Evolutionary conservation across 92 coral and sea anemone species (phyloP).

Genomic region (Pocillopora grandis): DNA sequence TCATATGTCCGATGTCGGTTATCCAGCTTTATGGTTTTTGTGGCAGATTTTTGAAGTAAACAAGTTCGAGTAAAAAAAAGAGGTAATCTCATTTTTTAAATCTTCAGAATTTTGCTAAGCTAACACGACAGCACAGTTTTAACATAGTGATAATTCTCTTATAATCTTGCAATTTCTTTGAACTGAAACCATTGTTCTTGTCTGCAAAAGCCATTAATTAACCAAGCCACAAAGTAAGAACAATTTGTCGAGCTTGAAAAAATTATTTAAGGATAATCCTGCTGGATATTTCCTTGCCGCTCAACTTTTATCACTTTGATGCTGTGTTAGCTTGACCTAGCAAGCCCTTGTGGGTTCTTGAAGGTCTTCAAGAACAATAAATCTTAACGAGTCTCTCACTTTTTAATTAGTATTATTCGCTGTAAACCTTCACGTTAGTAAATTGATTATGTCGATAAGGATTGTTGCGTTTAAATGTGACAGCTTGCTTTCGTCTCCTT

Average conservation of each 20-base stretch:
- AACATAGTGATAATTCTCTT: not conserved
- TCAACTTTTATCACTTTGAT: not conserved
- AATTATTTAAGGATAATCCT: not conserved
- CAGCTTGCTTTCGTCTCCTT: not conserved
- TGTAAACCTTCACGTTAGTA: not conserved
- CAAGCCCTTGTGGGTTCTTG: not conserved
- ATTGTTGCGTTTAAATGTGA: not conserved
- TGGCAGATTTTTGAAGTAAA: too few species aligned
- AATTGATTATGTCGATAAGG: not conserved
- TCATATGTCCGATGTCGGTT: too few species aligned
- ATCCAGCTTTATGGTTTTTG: too few species aligned
- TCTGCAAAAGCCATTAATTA: not conserved
- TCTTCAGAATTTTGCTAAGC: not conserved
- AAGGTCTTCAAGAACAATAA: not conserved
- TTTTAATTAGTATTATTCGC: not conserved
- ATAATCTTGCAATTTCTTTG: not conserved
- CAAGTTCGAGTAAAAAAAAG: too few species aligned
- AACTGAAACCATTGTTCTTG: not conserved
- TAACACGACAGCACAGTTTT: too few species aligned
- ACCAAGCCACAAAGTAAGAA: not conserved
- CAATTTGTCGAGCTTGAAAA: not conserved
- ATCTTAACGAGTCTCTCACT: not conserved
- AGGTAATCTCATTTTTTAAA: not conserved
- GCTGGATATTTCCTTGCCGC: slow-evolving; percentile 4
- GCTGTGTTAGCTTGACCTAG: not conserved